Percentiles rank a stretch among this genome's conserved stretches.
phyloP scores from a whole-genome alignment of 2,888 invertebrate species.

The Agriopis marginaria region DNA sequence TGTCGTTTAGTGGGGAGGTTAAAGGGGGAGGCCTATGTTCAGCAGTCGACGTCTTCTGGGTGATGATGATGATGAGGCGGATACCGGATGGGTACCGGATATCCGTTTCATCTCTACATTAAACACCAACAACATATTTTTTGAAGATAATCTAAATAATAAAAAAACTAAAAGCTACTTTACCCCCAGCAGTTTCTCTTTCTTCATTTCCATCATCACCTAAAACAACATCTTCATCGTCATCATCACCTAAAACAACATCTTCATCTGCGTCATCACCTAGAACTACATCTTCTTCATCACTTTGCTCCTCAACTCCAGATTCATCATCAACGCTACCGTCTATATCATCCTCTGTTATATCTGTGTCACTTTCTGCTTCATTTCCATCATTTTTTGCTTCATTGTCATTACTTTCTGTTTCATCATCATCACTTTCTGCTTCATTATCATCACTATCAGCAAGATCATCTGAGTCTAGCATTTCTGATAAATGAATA shows the following conservation, averaged over 20 bases:
- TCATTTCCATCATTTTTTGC: conserved; percentile 44
- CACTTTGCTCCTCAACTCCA: conserved; percentile 41
- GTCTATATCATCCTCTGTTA: conserved; percentile 42
- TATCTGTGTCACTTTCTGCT: conserved; percentile 36
- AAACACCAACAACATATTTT: no score
- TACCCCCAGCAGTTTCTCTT: conserved; percentile 18
- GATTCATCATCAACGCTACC: conserved; percentile 39
- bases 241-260: conserved; percentile 12
- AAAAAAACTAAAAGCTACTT: not conserved
- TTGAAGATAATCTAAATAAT: no score
- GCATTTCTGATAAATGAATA: conserved; percentile 73
- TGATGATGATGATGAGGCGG: no score
- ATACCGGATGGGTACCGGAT: no score
- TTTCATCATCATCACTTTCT: conserved; percentile 42
- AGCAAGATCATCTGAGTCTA: conserved; percentile 71
- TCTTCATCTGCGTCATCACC: conserved; percentile 40
- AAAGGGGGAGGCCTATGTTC: no score
- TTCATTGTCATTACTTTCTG: conserved; percentile 48
- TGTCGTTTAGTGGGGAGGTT: no score
- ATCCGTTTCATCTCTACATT: no score
- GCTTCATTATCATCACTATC: conserved; percentile 55
- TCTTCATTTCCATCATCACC: conserved; percentile 44
- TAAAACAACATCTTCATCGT: conserved; percentile 15
- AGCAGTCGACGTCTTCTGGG: no score
- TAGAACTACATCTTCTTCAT: conserved; percentile 36